Base-by-base conservation (phyloP, 2,113 vertebrate species). In the Ovibos moschatus region DNA sequence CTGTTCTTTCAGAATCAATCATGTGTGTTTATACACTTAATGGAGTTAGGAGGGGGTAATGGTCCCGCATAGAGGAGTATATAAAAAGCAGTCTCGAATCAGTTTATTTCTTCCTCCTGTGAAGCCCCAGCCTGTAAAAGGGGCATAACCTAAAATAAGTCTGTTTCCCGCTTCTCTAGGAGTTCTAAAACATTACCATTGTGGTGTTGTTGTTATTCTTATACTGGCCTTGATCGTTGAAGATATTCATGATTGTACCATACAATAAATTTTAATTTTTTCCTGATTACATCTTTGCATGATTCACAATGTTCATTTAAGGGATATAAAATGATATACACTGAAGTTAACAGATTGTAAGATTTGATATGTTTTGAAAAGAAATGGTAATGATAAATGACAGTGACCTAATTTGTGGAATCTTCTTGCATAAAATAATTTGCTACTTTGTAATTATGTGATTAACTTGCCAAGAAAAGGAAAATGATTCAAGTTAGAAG, bases 351-450 rank as follows among this genome's bases (percentile, higher is more conserved):
- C 2, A 25, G 92, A 94, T 95, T 60, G 58, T 82, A 92, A 95
- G 87, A 92, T 76, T 90, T 96, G 96, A 95, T 97, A 57, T 88
- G 92, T 81, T 96, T 96, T 92, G 95, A 88, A 96, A 98, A 97
- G 87, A 96, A 98, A 98, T 94, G 47, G 11, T 79, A 98, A 98
- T 93, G 97, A 97, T 96, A 97, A 98, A 89, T 97, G 98, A 95
- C 97, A 98, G 97, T 87, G 94, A 98, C 98, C 96, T 98, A 98
- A 98, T 98, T 98, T 96, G 91, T 89, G 81, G 58, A 98, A 81
- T 98, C 62, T 94, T 94, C 84, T 89, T 87, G 81, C 93, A 97
- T 96, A 96, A 95, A 98, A 97, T 92, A 98, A 98, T 97, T 95
- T 88, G 15, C 89, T 96, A 64, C 97, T 98, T 98, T 97, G 96